These are phyloP conservation scores for Pseudochaenichthys georgianus DNA, from an alignment of 2,797 vertebrate genomes.

Conservation along the genomic window DNA sequence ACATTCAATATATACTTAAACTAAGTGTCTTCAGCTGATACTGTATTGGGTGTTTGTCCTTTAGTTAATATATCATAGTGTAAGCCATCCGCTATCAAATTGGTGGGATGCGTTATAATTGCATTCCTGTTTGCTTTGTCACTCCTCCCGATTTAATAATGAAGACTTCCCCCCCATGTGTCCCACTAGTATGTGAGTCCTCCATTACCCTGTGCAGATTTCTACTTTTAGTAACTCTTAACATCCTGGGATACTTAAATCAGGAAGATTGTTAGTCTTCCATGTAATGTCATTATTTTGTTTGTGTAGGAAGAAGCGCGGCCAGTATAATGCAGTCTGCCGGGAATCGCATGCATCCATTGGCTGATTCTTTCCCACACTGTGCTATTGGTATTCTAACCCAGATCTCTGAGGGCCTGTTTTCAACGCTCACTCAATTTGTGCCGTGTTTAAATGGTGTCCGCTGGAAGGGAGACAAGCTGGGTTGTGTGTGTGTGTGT, in stretches of 20 bases:
- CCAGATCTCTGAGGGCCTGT: constrained; percentile 37
- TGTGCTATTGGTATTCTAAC: constrained; percentile 63
- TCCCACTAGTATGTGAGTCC: background rate
- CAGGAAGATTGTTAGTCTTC: background rate
- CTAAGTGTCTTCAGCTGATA: background rate
- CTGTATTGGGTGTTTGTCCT: background rate
- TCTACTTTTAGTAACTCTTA: background rate
- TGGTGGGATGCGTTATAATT: background rate
- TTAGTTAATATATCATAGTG: background rate
- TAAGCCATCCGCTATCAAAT: background rate
- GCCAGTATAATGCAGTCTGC: constrained; percentile 33
- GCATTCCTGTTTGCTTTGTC: constrained; percentile 2
- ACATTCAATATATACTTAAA: no score
- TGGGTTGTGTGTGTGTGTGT: constrained; percentile 7
- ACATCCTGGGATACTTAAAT: background rate
- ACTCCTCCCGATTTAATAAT: background rate
- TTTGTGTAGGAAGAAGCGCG: no score
- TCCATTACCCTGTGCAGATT: background rate
- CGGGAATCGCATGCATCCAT: constrained; percentile 34
- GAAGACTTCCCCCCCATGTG: background rate
- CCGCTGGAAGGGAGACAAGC: constrained; percentile 37
- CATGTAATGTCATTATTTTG: background rate
- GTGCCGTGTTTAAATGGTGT: constrained; percentile 64
- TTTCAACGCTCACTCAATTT: constrained; percentile 46
- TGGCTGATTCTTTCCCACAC: constrained; percentile 58